These are phyloP conservation scores for Drosophila insularis DNA, from an alignment of 1,140 invertebrate genomes.

Conservation along the genomic window DNA sequence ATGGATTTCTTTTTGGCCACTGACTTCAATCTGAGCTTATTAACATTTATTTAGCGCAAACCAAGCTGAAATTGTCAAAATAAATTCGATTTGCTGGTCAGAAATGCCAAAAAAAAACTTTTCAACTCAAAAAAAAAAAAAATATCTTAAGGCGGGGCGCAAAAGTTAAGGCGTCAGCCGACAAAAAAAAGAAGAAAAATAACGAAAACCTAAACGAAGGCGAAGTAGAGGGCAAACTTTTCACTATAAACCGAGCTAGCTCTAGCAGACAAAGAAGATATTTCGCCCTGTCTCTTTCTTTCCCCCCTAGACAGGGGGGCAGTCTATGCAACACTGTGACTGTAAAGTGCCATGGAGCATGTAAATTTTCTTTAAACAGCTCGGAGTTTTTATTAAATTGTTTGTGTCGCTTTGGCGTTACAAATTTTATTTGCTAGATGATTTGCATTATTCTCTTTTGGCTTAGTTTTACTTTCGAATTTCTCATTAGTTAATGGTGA, in stretches of 20 bases:
- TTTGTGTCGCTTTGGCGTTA: slow-evolving; percentile 64
- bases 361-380: slow-evolving; percentile 69
- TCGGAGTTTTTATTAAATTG: slow-evolving; percentile 75
- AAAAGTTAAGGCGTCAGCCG: neutral
- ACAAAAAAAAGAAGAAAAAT: slow-evolving; percentile 2
- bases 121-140: slow-evolving; percentile 27
- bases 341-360: slow-evolving; percentile 48
- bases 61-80: slow-evolving; percentile 43
- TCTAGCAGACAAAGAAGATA: slow-evolving; percentile 68
- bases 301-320: too few relatives aligned
- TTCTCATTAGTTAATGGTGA: neutral
- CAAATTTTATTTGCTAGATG: slow-evolving; percentile 71
- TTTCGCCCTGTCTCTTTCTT: slow-evolving; percentile 25
- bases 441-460: slow-evolving; percentile 58
- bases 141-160: slow-evolving; percentile 26
- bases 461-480: neutral
- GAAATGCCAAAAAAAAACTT: slow-evolving; percentile 31
- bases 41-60: slow-evolving; percentile 69
- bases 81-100: slow-evolving; percentile 63
- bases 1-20: slow-evolving; percentile 39
- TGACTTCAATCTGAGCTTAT: slow-evolving; percentile 58
- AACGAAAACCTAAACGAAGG: slow-evolving; percentile 25
- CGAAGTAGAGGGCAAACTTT: slow-evolving; percentile 51
- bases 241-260: slow-evolving; percentile 42
- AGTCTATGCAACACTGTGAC: neutral